Base-by-base conservation (phyloP, 2,888 invertebrate genomes). In the Adineta ricciae region DNA sequence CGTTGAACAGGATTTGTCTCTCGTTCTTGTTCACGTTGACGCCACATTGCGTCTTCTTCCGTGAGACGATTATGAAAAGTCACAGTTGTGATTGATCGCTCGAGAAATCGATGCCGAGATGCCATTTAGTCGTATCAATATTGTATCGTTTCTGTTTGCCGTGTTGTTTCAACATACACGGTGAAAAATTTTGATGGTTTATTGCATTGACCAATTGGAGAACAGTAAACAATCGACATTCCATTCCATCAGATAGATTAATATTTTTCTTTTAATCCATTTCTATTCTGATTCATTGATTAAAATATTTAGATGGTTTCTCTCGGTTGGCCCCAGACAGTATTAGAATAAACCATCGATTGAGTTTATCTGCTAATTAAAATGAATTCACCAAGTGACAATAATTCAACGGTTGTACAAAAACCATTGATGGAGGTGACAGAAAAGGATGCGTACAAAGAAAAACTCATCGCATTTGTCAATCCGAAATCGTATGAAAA, bases 51-150 rank as follows among this genome's bases (percentile, higher is more conserved):
- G 7, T 78, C 73, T 78, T 78, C 73, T 78, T 78, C 73, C 14
- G 73, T 78, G 24, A 78, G 16, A 78, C 73, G 73, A 78, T 78
- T 78, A 78, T 78, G 73, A 78, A 78, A 78, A 21, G 36, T 24
- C 21, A 41, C 41, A 41, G 38, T 21, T 38, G 3, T 36, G 24
- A 78, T 78, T 2, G 73, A 78, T 24, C 41, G 21, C 21, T 41
- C 1, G 24, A 78, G 41, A 78, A 78, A 78, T 4, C 73, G 73
- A 41, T 78, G 36, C 21, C 41, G 73, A 24, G 73, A 78, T 64
- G 64, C 27, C 64, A 64, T 64, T 64, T 32, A 16, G 19, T 46
- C 11, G 8, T n/a, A 56, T 9, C 27, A 11, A 19, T 16, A 50
- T 16, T 50, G 50, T 19, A 16, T 2, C 50, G 11, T 50, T 50